phyloP scores from a whole-genome alignment of 2,113 vertebrate species.

The Oceanodroma tethys region DNA sequence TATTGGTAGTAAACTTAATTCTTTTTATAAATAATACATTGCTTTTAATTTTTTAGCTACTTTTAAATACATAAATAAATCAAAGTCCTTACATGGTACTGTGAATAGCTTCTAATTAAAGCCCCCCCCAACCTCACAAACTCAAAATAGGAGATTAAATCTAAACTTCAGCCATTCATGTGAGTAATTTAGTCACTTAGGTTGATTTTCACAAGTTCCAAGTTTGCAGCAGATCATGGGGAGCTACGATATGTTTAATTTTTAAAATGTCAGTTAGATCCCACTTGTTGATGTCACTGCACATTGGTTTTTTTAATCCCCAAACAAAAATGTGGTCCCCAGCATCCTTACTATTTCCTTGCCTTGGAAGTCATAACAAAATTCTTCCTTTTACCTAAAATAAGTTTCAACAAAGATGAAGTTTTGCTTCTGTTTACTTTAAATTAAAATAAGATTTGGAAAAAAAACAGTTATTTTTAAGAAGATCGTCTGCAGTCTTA shows the following conservation, averaged over 20 bases:
- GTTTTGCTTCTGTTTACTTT: neutral
- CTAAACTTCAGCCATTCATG: neutral
- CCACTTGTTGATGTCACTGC: neutral
- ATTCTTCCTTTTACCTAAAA: neutral
- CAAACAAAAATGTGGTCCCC: neutral
- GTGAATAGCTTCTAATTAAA: neutral
- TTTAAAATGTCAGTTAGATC: neutral
- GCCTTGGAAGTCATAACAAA: neutral
- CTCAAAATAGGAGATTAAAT: neutral
- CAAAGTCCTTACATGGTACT: rapidly evolving
- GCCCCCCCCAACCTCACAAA: neutral
- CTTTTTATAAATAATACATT: neutral
- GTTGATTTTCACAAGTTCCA: neutral
- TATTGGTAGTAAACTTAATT: neutral
- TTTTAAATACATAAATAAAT: neutral
- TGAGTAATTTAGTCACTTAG: neutral
- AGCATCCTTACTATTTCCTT: neutral
- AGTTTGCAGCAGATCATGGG: neutral
- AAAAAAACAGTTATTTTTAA: neutral
- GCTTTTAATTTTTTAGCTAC: neutral
- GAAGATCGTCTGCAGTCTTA: neutral
- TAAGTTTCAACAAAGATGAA: neutral
- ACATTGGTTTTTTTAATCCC: neutral
- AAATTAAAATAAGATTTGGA: neutral
- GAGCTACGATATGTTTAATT: neutral